Base-by-base conservation (phyloP, 1,140 invertebrate genomes). In the Tribolium castaneum region DNA sequence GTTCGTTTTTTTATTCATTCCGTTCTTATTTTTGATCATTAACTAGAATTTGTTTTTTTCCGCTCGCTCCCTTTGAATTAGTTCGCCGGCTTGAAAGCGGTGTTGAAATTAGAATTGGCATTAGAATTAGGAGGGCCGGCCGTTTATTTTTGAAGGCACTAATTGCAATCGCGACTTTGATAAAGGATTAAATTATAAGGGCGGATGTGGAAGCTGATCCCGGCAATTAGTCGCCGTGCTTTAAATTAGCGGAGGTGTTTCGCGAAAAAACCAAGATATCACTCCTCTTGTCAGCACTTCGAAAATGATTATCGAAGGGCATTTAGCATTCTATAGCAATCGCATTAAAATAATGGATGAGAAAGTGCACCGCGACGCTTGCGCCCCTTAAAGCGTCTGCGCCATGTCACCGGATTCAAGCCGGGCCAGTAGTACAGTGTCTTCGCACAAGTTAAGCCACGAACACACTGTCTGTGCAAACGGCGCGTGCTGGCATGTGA, bases 311-410 rank as follows among this genome's bases (percentile, higher is more conserved):
- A 82, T 82, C 81, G 80, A 76, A 78, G 72, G 75, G 74, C 79
- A 80, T 80, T 82, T 82, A 82, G 79, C 80, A 82, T 81, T 81
- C 81, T 82, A 76, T 80, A 81, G 78, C 81, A 80, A 82, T 82
- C 80, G 78, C 76, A 82, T 82, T 82, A 82, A 80, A 82, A 81
- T 82, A 82, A 82, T 75, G 81, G 78, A 78, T 78, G 80, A 80
- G 81, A 80, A 81, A 81, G 75, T 59, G 75, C 75, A 54, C 39
- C 73, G 77, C 51, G 71, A 76, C 73, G 77, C 80, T 70, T 76
- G 81, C 81, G 81, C 75, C 59, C 16, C 49, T 72, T 52, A 14
- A 49, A 50, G 75, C 81, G 79, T 75, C 81, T 82, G 81, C 81
- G 81, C 81, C 45, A 45, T 79, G 72, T 82, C 77, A 51, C 59